A percentile compares a stretch with the other conserved stretches of the same genome.
Conservation (phyloP, 1,140 invertebrate genomes). For the Drosophila auraria region DNA sequence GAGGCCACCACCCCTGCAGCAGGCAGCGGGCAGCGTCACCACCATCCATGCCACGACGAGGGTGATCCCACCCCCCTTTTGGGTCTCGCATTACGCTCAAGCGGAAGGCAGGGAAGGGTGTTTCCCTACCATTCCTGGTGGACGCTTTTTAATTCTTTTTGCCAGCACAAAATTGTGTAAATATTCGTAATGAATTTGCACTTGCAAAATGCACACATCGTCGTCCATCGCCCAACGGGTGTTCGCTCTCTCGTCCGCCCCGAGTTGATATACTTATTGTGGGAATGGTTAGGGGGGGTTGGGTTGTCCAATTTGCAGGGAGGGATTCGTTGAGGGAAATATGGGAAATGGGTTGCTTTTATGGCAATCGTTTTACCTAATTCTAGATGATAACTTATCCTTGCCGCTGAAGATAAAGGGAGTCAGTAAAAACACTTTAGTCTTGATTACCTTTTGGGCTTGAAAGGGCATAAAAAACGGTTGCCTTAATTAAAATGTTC, state of each 20-base stretch:
- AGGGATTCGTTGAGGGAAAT: background rate
- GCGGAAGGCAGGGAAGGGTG: conserved; percentile 8
- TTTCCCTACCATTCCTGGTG: conserved; percentile 26
- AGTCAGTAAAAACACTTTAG: background rate
- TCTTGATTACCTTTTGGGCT: background rate
- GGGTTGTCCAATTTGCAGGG: conserved; percentile 16
- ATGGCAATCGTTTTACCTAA: conserved; percentile 5
- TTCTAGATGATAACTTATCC: background rate
- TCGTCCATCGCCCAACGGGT: conserved; percentile 10
- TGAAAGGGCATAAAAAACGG: background rate
- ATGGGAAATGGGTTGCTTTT: background rate
- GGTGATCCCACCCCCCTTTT: conserved; percentile 44
- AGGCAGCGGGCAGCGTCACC: background rate
- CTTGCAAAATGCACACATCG: conserved; percentile 44
- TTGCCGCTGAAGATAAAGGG: background rate
- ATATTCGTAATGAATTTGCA: conserved; percentile 72
- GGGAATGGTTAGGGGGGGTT: conserved; percentile 10
- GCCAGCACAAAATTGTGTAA: conserved; percentile 66
- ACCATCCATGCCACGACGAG: conserved; percentile 5
- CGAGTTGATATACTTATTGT: conserved; percentile 2
- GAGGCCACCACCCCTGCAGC: conserved; percentile 37
- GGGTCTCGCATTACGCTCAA: conserved; percentile 32
- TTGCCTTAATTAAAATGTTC: background rate
- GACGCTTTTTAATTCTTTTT: conserved; percentile 56
- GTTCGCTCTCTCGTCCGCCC: background rate